phyloP scores from a whole-genome alignment of 2,797 vertebrate genomes.

The Rachycentron canadum region DNA sequence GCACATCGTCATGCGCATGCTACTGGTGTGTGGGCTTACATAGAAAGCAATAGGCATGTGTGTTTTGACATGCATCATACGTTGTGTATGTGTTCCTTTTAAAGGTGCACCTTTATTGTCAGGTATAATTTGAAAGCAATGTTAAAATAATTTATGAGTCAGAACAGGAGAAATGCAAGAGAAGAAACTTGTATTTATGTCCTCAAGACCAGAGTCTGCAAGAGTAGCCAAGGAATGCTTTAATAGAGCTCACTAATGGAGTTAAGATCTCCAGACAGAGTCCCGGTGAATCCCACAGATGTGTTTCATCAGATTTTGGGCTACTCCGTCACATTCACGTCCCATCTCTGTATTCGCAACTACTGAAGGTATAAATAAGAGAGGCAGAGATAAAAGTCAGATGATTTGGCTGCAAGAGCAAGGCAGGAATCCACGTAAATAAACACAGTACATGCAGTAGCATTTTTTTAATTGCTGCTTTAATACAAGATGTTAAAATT shows the following conservation, averaged over 20 bases:
- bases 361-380: neutral
- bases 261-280: slow-evolving; percentile 3
- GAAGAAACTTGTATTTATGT: neutral
- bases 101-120: neutral
- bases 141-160: neutral
- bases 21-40: neutral
- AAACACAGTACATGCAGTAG: neutral
- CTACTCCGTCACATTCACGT: neutral
- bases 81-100: neutral
- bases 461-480: slow-evolving; percentile 19
- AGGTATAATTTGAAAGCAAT: neutral
- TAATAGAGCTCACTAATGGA: slow-evolving; percentile 21
- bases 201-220: slow-evolving; percentile 1
- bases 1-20: slow-evolving; percentile 10
- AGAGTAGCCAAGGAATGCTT: neutral
- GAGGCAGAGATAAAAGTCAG: neutral
- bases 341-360: neutral
- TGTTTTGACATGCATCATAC: slow-evolving; percentile 4
- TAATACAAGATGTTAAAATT: slow-evolving; percentile 17
- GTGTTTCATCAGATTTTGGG: slow-evolving; percentile 3
- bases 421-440: neutral
- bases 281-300: slow-evolving; percentile 16
- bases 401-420: neutral
- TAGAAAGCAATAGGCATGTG: neutral
- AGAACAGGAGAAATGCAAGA: neutral